These are phyloP conservation scores for Alcedo atthis DNA, from an alignment of 2,797 vertebrate genomes.

Conservation along the genomic window DNA sequence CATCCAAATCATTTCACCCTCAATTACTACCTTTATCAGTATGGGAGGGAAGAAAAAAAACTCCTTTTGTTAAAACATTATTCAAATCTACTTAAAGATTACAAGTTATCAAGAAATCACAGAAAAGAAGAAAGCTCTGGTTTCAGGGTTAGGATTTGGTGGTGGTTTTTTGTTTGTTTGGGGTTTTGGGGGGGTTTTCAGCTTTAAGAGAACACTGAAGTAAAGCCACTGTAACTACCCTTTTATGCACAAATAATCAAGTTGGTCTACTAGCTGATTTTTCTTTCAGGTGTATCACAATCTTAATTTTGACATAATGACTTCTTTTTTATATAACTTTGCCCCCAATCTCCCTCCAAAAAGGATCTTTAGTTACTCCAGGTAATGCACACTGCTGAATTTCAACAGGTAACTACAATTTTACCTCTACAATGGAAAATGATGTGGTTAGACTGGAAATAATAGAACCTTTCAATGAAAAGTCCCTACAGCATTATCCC, in stretches of 20 bases:
- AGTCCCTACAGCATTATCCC: background rate
- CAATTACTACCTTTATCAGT: background rate
- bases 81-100: background rate
- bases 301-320: background rate
- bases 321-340: background rate
- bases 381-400: background rate
- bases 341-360: background rate
- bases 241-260: background rate
- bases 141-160: background rate
- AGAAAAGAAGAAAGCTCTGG: background rate
- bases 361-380: background rate
- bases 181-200: background rate
- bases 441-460: background rate
- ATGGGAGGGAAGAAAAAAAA: background rate
- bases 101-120: background rate
- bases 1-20: background rate
- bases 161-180: background rate
- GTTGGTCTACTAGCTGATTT: background rate
- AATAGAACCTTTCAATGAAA: background rate
- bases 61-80: background rate
- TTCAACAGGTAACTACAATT: background rate
- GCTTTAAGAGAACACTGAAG: background rate
- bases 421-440: background rate
- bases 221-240: background rate
- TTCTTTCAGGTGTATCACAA: background rate